Evolutionary conservation across 2,113 vertebrate species (phyloP).

Genomic region (Anthoscopus minutus): DNA sequence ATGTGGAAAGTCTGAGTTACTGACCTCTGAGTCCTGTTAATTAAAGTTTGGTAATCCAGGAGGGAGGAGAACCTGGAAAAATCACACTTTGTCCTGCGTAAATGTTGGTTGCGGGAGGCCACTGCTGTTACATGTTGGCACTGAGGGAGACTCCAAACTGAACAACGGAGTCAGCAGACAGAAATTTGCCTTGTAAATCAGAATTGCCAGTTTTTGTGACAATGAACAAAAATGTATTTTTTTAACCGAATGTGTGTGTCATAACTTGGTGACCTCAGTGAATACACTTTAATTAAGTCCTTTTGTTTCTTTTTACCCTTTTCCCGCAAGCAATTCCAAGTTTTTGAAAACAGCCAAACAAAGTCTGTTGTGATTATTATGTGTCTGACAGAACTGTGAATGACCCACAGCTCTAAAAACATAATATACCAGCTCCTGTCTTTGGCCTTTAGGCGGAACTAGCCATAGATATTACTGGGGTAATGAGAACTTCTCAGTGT

Average conservation of each 20-base stretch:
- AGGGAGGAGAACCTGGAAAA: constrained; percentile 4
- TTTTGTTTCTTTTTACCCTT: constrained; percentile 48
- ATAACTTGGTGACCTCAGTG: constrained; percentile 49
- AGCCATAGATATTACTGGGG: neutral
- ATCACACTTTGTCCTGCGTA: neutral
- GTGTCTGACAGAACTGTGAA: constrained; percentile 43
- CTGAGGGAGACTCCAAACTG: neutral
- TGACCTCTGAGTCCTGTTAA: constrained; percentile 20
- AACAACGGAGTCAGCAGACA: neutral
- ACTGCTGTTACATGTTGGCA: neutral
- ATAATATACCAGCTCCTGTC: constrained; percentile 10
- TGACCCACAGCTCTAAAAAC: constrained; percentile 25
- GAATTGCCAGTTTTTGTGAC: constrained; percentile 34
- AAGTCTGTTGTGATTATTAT: constrained; percentile 20
- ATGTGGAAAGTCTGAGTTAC: neutral
- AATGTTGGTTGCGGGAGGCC: neutral
- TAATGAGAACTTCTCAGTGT: neutral
- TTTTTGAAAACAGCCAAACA: constrained; percentile 35
- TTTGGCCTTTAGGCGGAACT: constrained; percentile 2
- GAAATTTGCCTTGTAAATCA: neutral
- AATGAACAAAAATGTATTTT: constrained; percentile 51
- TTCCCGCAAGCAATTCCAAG: constrained; percentile 9
- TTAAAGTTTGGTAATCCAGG: neutral
- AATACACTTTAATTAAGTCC: constrained; percentile 37
- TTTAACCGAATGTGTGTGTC: constrained; percentile 51